Evolutionary conservation across 2,797 vertebrate species (phyloP).

Genomic region (Microhierax caerulescens): DNA sequence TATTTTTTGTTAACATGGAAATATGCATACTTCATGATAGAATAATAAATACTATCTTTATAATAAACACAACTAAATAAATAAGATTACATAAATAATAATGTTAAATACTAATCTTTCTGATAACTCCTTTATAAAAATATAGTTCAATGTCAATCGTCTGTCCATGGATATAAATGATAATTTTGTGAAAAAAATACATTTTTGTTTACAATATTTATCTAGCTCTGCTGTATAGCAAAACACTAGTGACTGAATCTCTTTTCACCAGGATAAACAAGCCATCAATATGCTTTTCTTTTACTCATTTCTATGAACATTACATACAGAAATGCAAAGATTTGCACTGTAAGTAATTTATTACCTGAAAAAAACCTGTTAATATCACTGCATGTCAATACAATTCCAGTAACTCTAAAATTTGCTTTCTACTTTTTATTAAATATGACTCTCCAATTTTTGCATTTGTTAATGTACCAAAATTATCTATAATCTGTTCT

Average conservation of each 20-base stretch:
- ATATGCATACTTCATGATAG: background rate
- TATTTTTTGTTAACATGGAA: background rate
- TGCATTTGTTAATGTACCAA: constrained; percentile 4
- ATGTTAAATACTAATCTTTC: background rate
- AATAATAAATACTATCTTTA: background rate
- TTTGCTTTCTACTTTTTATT: background rate
- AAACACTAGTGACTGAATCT: background rate
- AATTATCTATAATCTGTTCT: background rate
- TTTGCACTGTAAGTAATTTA: background rate
- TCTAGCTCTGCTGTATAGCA: background rate
- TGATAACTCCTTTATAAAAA: background rate
- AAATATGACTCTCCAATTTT: background rate
- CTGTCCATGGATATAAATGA: background rate
- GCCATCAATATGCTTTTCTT: background rate
- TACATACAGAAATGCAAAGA: background rate
- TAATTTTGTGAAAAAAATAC: background rate
- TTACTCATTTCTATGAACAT: background rate
- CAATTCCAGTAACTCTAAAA: constrained; percentile 3
- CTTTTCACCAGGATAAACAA: background rate
- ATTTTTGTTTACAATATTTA: background rate
- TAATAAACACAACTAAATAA: background rate
- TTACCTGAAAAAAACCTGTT: background rate
- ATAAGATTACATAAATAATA: background rate
- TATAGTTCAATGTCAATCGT: background rate
- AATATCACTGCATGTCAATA: constrained; percentile 7